A percentile compares a stretch with the other conserved stretches of the same genome.
phyloP scores from a whole-genome alignment of 2,113 vertebrate species.

The Oryzias javanicus region DNA sequence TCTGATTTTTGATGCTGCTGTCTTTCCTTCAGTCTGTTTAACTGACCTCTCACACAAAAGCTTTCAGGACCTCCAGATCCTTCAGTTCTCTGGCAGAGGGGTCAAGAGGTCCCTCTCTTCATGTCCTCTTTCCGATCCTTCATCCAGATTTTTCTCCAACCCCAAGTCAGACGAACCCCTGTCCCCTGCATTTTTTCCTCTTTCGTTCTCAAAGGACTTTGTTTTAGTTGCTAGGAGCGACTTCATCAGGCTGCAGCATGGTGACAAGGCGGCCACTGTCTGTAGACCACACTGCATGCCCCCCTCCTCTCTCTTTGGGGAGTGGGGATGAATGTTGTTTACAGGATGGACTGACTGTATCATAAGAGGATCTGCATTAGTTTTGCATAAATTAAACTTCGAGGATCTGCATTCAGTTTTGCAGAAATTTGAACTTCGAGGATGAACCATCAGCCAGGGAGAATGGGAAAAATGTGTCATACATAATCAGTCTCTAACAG shows the following conservation, averaged over 20 bases:
- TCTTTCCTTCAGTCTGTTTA: too few species aligned
- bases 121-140: too few species aligned
- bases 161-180: background rate
- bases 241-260: conserved; percentile 73
- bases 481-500: too few species aligned
- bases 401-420: too few species aligned
- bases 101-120: too few species aligned
- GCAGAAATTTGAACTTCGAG: too few species aligned
- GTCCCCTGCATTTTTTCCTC: background rate
- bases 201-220: conserved; percentile 65
- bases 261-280: conserved; percentile 73
- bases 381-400: background rate
- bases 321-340: conserved; percentile 27
- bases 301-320: background rate
- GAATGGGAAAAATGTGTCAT: too few species aligned
- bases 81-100: too few species aligned
- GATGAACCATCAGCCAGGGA: too few species aligned
- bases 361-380: background rate
- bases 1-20: too few species aligned
- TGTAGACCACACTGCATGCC: conserved; percentile 4
- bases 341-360: background rate
- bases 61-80: too few species aligned
- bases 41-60: too few species aligned
- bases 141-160: background rate
- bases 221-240: conserved; percentile 81